These are phyloP conservation scores for Fukomys damarensis DNA, from an alignment of 2,113 vertebrate genomes.

Conservation along the genomic window DNA sequence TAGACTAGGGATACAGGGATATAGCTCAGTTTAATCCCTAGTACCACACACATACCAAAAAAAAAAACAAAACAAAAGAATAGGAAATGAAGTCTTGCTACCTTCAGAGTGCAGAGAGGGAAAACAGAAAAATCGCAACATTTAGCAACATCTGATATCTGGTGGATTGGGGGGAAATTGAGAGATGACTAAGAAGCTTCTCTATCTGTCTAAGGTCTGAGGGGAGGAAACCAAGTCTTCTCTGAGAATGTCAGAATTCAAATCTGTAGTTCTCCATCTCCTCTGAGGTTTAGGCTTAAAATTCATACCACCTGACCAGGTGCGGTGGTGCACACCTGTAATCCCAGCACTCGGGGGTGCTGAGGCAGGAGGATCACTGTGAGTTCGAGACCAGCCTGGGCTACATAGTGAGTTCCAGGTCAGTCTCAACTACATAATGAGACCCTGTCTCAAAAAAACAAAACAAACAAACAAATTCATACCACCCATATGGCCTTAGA, in stretches of 20 bases:
- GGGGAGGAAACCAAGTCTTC: not conserved
- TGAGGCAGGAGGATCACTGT: no score
- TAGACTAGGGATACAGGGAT: not conserved
- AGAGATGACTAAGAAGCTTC: not conserved
- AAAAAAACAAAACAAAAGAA: no score
- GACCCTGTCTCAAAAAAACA: no score
- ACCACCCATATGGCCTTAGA: not conserved
- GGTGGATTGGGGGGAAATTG: not conserved
- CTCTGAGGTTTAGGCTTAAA: not conserved
- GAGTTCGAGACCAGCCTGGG: no score
- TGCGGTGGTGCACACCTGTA: no score
- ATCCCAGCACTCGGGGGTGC: no score
- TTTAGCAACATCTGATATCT: not conserved
- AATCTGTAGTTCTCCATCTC: not conserved
- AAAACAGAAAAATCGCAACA: not conserved
- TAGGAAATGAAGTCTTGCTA: not conserved
- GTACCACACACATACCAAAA: not conserved
- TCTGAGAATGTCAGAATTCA: not conserved
- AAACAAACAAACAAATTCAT: no score
- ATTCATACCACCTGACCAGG: not conserved
- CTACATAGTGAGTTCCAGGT: no score
- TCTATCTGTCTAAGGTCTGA: not conserved
- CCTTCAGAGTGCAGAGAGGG: not conserved
- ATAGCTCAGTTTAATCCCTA: not conserved
- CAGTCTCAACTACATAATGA: no score